Evolutionary conservation across 2,113 vertebrate species (phyloP).

Genomic region (Ariopsis seemanni): DNA sequence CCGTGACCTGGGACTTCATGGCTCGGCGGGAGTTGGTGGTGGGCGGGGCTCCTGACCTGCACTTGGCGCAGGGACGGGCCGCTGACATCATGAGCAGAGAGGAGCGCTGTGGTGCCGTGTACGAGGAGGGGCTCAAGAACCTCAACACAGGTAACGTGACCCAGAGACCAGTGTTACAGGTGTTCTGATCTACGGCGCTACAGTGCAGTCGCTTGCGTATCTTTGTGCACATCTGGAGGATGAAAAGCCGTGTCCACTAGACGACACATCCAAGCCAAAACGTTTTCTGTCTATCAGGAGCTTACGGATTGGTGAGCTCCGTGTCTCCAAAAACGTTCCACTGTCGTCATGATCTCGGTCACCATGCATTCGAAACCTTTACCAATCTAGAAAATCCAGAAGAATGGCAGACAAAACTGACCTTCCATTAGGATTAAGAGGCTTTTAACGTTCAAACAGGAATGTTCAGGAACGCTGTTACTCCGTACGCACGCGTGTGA

Average conservation of each 20-base stretch:
- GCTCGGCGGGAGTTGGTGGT: conserved; percentile 83
- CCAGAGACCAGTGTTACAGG: background rate
- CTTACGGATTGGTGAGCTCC: no score
- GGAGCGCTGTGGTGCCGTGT: conserved; percentile 83
- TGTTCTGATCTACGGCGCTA: background rate
- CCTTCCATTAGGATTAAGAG: no score
- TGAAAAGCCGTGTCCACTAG: background rate
- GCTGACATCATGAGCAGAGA: conserved; percentile 76
- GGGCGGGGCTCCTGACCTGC: conserved; percentile 60
- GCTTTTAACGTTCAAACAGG: no score
- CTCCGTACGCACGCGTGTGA: no score
- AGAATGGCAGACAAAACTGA: no score
- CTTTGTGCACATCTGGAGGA: background rate
- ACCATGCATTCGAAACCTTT: no score
- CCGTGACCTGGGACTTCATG: conserved; percentile 88
- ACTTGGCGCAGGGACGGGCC: conserved; percentile 74
- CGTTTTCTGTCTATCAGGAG: no score
- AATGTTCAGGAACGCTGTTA: no score
- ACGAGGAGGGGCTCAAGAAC: conserved; percentile 83
- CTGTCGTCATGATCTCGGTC: no score
- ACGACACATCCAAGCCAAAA: no score
- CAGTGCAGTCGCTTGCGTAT: background rate
- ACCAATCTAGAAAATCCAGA: no score
- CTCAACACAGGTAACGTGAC: conserved; percentile 77
- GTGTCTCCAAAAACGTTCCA: no score